Percentiles rank a stretch among this genome's conserved stretches.
These are phyloP conservation scores for Philotrypesis tridentata DNA, from an alignment of 1,140 invertebrate species.

Conservation along the genomic window DNA sequence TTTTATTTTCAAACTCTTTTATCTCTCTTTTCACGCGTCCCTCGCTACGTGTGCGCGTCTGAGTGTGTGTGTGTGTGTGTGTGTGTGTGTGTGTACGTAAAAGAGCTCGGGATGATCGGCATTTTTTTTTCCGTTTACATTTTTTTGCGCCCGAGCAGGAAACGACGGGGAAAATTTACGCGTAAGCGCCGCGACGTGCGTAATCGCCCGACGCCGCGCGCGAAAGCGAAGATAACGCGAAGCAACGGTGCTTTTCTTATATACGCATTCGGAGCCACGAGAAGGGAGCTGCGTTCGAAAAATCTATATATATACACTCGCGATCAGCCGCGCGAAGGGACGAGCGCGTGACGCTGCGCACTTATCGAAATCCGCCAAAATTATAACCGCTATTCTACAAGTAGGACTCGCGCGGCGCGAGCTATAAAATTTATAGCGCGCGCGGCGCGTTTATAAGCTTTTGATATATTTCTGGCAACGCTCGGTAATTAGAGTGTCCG, in stretches of 20 bases:
- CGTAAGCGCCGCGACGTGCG: not conserved
- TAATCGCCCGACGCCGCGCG: not conserved
- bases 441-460: not conserved
- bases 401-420: no score
- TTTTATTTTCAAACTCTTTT: conserved; percentile 28
- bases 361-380: conserved; percentile 26
- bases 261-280: not conserved
- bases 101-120: not conserved
- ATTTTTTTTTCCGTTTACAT: not conserved
- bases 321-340: not conserved
- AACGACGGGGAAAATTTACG: not conserved
- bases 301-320: not conserved
- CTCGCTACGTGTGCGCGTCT: no score
- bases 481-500: conserved; percentile 1
- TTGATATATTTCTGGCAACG: conserved; percentile 8
- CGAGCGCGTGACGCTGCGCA: not conserved
- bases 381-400: conserved; percentile 43
- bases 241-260: not conserved
- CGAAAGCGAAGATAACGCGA: no score
- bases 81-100: not conserved
- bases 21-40: not conserved
- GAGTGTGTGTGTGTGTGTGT: not conserved
- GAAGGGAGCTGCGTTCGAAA: not conserved
- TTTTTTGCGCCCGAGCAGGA: not conserved
- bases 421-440: conserved; percentile 39